These are phyloP conservation scores for Hypselothyrea guttata DNA, from an alignment of 2,888 invertebrate genomes.

Conservation along the genomic window DNA sequence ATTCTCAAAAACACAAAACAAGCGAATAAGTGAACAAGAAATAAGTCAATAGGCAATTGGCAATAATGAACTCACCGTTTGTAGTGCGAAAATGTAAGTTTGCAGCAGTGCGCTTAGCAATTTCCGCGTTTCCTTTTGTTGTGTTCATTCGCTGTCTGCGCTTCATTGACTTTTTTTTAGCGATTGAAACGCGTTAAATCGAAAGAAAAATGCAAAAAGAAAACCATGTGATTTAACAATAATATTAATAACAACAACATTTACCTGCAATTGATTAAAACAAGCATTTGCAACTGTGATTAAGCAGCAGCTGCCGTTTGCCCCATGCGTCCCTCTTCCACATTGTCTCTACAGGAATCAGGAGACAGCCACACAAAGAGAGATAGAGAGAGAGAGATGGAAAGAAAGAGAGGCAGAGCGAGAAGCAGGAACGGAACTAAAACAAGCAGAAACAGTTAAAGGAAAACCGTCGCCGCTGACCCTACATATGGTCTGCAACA, in stretches of 20 bases:
- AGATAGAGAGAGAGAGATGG: too few species aligned
- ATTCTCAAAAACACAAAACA: constrained; percentile 26
- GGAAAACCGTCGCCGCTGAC: constrained; percentile 31
- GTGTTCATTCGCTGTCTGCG: constrained; percentile 64
- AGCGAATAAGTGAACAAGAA: constrained; percentile 8
- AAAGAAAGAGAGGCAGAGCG: too few species aligned
- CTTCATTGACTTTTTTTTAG: constrained; percentile 72
- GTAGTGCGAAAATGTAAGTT: constrained; percentile 38
- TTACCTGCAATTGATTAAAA: too few species aligned
- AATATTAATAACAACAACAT: too few species aligned
- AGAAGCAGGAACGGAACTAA: constrained; percentile 39
- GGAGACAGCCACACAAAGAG: constrained; percentile 26
- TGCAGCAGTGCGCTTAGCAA: constrained; percentile 1
- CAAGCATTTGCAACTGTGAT: background rate
- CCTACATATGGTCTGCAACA: constrained; percentile 54
- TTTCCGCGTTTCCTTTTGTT: constrained; percentile 67
- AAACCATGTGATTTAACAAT: too few species aligned
- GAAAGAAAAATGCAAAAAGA: too few species aligned
- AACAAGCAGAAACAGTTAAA: constrained; percentile 33
- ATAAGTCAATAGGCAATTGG: constrained; percentile 13
- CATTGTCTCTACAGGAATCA: too few species aligned
- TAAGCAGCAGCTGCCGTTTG: constrained; percentile 31
- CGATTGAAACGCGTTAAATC: constrained; percentile 38
- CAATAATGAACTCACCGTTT: background rate
- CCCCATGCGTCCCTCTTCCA: constrained; percentile 28